A percentile compares a stretch with the other conserved stretches of the same genome.
phyloP scores from a whole-genome alignment of 2,888 invertebrate species.

The Chaetoderma sp. region DNA sequence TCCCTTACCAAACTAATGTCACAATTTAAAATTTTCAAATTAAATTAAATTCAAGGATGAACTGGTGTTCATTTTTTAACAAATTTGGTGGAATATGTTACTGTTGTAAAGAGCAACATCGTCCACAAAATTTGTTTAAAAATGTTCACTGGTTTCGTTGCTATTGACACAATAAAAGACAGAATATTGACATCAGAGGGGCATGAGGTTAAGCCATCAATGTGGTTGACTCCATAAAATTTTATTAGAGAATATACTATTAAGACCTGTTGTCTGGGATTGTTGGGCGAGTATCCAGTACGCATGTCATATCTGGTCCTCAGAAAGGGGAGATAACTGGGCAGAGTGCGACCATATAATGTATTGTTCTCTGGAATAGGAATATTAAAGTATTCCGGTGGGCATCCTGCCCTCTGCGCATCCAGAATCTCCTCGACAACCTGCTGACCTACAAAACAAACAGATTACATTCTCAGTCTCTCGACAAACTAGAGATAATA shows the following conservation, averaged over 20 bases:
- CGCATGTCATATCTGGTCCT: conserved; percentile 72
- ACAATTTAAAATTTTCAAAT: too few relatives aligned
- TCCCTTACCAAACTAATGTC: too few relatives aligned
- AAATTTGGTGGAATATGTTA: too few relatives aligned
- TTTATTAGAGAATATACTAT: not conserved
- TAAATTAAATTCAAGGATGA: too few relatives aligned
- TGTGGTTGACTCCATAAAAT: too few relatives aligned
- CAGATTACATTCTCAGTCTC: not conserved
- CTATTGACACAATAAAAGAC: too few relatives aligned
- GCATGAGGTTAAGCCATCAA: too few relatives aligned
- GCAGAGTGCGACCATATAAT: conserved; percentile 54
- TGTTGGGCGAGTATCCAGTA: conserved; percentile 74
- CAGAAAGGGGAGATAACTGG: conserved; percentile 71
- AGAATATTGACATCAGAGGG: too few relatives aligned
- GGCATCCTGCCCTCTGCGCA: conserved; percentile 75
- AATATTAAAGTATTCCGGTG: conserved; percentile 76
- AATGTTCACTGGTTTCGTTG: too few relatives aligned
- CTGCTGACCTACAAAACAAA: conserved; percentile 72
- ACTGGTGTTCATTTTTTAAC: too few relatives aligned
- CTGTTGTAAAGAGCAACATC: too few relatives aligned
- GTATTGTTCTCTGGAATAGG: conserved; percentile 71
- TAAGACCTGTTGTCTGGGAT: conserved; percentile 74
- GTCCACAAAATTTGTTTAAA: too few relatives aligned
- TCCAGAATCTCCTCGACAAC: conserved; percentile 77
- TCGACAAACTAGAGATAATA: not conserved